These are phyloP conservation scores for Callaeas wilsoni DNA, from an alignment of 2,113 vertebrate genomes.

Conservation along the genomic window DNA sequence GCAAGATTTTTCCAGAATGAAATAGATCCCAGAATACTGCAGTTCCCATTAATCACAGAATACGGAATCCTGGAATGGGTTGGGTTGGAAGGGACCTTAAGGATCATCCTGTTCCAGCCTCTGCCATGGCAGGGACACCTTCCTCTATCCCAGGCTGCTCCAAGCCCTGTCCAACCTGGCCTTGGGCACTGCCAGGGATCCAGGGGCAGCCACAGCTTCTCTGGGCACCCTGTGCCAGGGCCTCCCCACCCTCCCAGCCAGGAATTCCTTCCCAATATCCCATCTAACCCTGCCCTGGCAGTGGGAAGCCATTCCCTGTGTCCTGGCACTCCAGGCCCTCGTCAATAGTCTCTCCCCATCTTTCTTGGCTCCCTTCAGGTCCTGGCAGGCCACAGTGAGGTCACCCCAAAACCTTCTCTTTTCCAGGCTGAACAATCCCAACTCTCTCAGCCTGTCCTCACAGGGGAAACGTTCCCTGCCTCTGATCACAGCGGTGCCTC, in stretches of 20 bases:
- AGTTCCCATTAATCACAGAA: neutral
- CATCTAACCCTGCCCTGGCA: accelerated
- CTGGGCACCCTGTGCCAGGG: neutral
- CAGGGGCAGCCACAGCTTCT: neutral
- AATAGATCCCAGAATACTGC: neutral
- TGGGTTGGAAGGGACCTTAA: neutral
- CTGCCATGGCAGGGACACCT: neutral
- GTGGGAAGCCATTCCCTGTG: neutral
- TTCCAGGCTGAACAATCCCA: neutral
- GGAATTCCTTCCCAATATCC: neutral
- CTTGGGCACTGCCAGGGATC: neutral
- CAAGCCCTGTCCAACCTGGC: neutral
- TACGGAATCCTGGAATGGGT: neutral
- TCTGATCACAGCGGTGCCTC: neutral
- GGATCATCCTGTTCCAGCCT: neutral
- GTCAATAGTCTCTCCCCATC: neutral
- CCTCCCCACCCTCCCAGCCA: neutral
- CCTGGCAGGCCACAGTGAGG: neutral
- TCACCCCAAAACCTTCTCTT: neutral
- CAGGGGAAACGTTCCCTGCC: neutral
- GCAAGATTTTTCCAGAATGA: no score
- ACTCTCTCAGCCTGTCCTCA: neutral
- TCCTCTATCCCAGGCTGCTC: neutral
- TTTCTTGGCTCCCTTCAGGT: neutral
- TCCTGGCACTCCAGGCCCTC: neutral